A percentile compares a stretch with the other conserved stretches of the same genome.
phyloP scores from a whole-genome alignment of 2,797 vertebrate species.

The Coregonus ussuriensis region DNA sequence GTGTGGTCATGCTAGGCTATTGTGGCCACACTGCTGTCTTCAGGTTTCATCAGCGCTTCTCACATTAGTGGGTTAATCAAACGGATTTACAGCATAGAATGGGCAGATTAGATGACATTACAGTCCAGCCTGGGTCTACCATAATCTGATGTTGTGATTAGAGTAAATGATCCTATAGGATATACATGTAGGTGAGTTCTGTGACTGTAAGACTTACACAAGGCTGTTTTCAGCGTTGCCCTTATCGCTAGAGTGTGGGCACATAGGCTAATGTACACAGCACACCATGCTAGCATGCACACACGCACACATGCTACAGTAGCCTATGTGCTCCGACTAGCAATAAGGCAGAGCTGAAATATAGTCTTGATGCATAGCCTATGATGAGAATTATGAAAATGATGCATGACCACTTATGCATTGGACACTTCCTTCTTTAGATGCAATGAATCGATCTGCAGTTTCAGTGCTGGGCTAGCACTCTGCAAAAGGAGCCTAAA shows the following conservation, averaged over 20 bases:
- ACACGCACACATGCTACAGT: not conserved
- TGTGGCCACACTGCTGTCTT: not conserved
- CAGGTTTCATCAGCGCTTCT: not conserved
- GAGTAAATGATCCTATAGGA: not conserved
- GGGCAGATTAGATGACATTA: not conserved
- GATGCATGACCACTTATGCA: slow-evolving; percentile 66
- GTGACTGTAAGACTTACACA: not conserved
- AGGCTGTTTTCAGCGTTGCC: not conserved
- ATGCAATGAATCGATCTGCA: slow-evolving; percentile 72
- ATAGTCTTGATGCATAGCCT: slow-evolving; percentile 27
- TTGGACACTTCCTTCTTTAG: slow-evolving; percentile 75
- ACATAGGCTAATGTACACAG: not conserved
- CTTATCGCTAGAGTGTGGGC: not conserved
- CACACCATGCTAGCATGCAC: not conserved
- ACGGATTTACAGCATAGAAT: not conserved
- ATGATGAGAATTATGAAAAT: slow-evolving; percentile 43
- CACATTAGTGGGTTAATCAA: not conserved
- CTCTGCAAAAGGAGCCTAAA: slow-evolving; percentile 68
- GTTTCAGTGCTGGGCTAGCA: slow-evolving; percentile 66
- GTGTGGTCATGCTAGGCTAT: not conserved
- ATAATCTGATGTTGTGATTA: slow-evolving; percentile 5
- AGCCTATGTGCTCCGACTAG: not conserved
- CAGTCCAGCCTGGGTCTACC: not conserved
- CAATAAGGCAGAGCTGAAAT: slow-evolving; percentile 46
- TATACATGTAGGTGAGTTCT: slow-evolving; percentile 1